A percentile compares a stretch with the other conserved stretches of the same genome.
Evolutionary conservation across 2,113 vertebrate genomes (phyloP).

Genomic region (Canis aureus): DNA sequence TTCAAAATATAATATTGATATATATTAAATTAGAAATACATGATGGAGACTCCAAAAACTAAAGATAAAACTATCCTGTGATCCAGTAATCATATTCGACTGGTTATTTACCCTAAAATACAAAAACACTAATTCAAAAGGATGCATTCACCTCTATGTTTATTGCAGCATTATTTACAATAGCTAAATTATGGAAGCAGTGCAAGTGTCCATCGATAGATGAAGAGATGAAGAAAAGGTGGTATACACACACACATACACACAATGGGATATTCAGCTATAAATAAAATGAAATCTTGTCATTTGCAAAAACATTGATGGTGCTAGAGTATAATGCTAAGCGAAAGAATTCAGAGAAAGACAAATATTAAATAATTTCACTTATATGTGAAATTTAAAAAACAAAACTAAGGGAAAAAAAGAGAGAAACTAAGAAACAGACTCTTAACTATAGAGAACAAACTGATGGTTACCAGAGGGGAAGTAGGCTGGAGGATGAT

Average conservation of each 20-base stretch:
- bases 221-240: background rate
- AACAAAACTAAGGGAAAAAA: background rate
- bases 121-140: background rate
- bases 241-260: background rate
- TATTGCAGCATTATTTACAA: background rate
- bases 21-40: background rate
- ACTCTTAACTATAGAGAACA: background rate
- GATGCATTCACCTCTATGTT: background rate
- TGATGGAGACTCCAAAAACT: background rate
- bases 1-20: constrained; percentile 39
- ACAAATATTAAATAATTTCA: background rate
- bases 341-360: background rate
- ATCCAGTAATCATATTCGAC: background rate
- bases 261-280: background rate
- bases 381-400: background rate
- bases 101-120: background rate
- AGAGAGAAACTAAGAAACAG: background rate
- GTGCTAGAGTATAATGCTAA: background rate
- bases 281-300: background rate
- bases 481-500: background rate
- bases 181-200: background rate
- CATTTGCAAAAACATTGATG: background rate
- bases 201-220: background rate
- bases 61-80: background rate
- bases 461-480: background rate